Evolutionary conservation across 1,140 invertebrate genomes (phyloP).

Genomic region (Papilio machaon): DNA sequence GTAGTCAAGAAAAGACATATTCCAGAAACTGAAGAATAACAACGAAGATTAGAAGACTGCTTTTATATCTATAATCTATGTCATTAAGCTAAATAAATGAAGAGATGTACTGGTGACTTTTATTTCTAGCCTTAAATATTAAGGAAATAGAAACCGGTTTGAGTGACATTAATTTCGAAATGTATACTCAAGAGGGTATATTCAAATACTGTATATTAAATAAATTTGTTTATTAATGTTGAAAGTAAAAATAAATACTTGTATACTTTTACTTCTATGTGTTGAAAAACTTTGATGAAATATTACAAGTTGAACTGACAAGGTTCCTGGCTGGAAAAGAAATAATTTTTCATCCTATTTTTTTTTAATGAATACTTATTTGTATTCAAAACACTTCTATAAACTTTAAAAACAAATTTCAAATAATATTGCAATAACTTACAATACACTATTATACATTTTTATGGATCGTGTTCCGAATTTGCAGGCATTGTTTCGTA

Average conservation of each 20-base stretch:
- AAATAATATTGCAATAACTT: neutral
- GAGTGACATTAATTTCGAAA: too few species aligned
- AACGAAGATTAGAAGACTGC: neutral
- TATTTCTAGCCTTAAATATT: neutral
- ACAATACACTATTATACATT: neutral
- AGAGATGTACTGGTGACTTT: neutral
- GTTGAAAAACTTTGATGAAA: neutral
- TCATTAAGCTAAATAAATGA: constrained; percentile 1
- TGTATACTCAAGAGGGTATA: neutral
- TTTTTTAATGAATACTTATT: neutral
- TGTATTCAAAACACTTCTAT: neutral
- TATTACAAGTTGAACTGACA: neutral
- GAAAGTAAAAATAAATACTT: neutral
- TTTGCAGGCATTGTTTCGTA: neutral
- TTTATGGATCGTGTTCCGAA: neutral
- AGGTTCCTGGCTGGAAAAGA: neutral
- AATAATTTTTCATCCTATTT: too few species aligned
- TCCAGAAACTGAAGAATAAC: neutral
- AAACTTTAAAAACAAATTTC: neutral
- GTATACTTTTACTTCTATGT: neutral
- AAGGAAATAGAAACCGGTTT: neutral
- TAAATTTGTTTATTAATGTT: neutral
- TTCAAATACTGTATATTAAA: neutral
- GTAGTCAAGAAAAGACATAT: neutral
- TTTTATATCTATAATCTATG: neutral